phyloP scores from a whole-genome alignment of 2,888 invertebrate genomes.

The Hirtodrosophila confusa region DNA sequence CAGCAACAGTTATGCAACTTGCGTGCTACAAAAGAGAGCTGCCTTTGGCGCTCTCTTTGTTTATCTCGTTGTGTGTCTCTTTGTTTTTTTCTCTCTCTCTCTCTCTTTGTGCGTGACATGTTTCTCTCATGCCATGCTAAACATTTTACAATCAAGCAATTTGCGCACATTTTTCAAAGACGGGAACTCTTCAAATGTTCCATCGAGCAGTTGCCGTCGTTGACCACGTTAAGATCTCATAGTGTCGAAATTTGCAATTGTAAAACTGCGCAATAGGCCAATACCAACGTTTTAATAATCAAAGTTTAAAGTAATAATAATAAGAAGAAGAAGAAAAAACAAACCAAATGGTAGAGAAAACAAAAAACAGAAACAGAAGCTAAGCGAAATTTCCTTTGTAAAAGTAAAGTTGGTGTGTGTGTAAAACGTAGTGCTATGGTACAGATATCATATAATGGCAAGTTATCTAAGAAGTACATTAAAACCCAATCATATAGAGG shows the following conservation, averaged over 20 bases:
- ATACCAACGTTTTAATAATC: slow-evolving; percentile 46
- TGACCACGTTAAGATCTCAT: slow-evolving; percentile 33
- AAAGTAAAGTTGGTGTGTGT: slow-evolving; percentile 27
- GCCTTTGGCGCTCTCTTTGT: no score
- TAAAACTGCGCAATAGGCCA: slow-evolving; percentile 58
- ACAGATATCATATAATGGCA: slow-evolving; percentile 33
- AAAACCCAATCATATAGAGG: slow-evolving; percentile 25
- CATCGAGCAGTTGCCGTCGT: neutral
- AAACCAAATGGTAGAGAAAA: neutral
- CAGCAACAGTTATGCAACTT: no score
- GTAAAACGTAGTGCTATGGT: slow-evolving; percentile 37
- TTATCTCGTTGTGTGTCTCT: no score
- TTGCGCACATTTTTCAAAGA: slow-evolving; percentile 25
- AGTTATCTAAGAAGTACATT: slow-evolving; percentile 30
- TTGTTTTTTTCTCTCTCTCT: no score
- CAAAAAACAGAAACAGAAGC: slow-evolving; percentile 4
- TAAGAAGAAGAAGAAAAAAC: neutral
- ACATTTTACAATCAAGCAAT: slow-evolving; percentile 2
- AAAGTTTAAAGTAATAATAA: slow-evolving; percentile 27
- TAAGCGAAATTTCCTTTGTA: slow-evolving; percentile 46
- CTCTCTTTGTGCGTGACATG: no score
- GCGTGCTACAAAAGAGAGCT: no score
- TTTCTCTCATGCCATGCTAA: no score
- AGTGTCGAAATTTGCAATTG: slow-evolving; percentile 52
- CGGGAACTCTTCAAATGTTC: neutral